These are phyloP conservation scores for Apamea sordens DNA, from an alignment of 2,888 invertebrate genomes.

Conservation along the genomic window DNA sequence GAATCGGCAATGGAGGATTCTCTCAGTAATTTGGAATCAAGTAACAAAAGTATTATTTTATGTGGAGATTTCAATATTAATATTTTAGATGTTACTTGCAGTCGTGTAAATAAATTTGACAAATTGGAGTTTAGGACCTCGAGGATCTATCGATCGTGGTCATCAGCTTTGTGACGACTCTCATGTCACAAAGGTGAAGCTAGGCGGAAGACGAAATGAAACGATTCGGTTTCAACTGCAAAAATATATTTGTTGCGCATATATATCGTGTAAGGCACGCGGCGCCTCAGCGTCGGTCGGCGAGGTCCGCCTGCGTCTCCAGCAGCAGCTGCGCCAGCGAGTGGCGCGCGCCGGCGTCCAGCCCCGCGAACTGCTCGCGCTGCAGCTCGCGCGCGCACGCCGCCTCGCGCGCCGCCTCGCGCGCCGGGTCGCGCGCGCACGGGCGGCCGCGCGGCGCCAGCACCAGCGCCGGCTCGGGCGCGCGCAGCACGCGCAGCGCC, in stretches of 20 bases:
- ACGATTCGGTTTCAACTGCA: neutral
- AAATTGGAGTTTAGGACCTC: too few species aligned
- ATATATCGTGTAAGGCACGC: neutral
- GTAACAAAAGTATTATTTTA: too few species aligned
- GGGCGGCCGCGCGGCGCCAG: slow-evolving; percentile 75
- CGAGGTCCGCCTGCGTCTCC: slow-evolving; percentile 69
- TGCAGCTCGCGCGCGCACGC: slow-evolving; percentile 14
- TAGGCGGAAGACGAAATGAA: slow-evolving; percentile 1
- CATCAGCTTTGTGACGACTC: neutral
- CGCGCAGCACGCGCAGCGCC: slow-evolving; percentile 82
- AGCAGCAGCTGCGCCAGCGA: slow-evolving; percentile 74
- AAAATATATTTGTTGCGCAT: slow-evolving; percentile 16
- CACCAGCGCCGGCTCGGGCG: slow-evolving; percentile 57
- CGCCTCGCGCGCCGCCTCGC: slow-evolving; percentile 26
- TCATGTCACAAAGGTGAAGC: neutral
- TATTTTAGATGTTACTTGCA: too few species aligned
- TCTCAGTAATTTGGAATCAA: too few species aligned
- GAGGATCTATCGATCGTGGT: neutral
- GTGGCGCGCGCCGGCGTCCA: slow-evolving; percentile 75
- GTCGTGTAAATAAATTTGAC: too few species aligned
- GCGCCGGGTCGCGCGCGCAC: slow-evolving; percentile 91
- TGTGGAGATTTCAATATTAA: too few species aligned
- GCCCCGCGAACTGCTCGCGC: slow-evolving; percentile 36
- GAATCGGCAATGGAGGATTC: too few species aligned
- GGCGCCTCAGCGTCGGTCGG: neutral